Evolutionary conservation across 1,140 invertebrate species (phyloP).

Genomic region (Brachionus rotundiformis): DNA sequence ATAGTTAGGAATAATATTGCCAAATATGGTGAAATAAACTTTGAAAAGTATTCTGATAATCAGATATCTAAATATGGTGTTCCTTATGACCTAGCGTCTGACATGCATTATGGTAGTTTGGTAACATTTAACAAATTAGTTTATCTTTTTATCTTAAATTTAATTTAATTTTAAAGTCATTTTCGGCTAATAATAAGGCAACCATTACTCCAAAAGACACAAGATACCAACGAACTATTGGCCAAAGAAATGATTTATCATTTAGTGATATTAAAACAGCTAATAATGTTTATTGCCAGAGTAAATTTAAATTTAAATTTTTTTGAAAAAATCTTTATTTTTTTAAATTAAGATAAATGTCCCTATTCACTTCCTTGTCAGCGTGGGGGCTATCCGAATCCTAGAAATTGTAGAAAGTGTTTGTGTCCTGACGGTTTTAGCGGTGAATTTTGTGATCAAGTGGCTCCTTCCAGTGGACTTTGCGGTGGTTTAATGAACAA

Average conservation of each 20-base stretch:
- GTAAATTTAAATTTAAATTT: neutral
- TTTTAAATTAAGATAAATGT: neutral
- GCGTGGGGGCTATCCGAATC: constrained; percentile 30
- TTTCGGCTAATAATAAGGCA: constrained; percentile 12
- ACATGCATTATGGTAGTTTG: constrained; percentile 61
- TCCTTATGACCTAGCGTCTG: constrained; percentile 66
- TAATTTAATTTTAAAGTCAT: constrained; percentile 22
- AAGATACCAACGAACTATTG: constrained; percentile 47
- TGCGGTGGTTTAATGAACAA: constrained; percentile 30
- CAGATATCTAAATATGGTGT: constrained; percentile 63
- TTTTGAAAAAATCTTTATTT: neutral
- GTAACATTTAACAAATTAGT: constrained; percentile 52
- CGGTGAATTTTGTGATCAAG: constrained; percentile 39
- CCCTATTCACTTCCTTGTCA: neutral
- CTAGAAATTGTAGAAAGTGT: constrained; percentile 20
- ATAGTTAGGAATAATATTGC: constrained; percentile 72
- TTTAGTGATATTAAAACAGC: constrained; percentile 47
- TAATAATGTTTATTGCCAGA: constrained; percentile 43
- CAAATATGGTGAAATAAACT: constrained; percentile 62
- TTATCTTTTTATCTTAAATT: neutral
- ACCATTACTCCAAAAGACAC: constrained; percentile 43
- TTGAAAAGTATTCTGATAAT: constrained; percentile 62
- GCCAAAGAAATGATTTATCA: constrained; percentile 25
- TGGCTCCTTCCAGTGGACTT: neutral
- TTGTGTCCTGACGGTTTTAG: constrained; percentile 47